These are phyloP conservation scores for Endomychus coccineus DNA, from an alignment of 2,888 invertebrate species.

Conservation along the genomic window DNA sequence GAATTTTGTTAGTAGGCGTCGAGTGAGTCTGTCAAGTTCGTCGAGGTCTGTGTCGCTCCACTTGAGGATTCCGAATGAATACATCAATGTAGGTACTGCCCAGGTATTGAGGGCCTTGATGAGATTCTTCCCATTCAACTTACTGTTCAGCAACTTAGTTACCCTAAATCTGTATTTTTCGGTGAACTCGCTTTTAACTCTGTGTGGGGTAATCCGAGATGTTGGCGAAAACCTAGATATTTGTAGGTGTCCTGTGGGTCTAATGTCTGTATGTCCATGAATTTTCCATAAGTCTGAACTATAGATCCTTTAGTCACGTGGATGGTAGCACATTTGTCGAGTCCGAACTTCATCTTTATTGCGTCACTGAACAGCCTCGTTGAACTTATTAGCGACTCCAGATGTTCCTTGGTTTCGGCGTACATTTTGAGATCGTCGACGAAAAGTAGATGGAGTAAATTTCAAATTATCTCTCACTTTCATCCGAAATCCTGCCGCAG, in stretches of 20 bases:
- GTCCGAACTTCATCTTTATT: conserved; percentile 9
- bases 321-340: conserved; percentile 10
- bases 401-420: conserved; percentile 3
- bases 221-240: conserved; percentile 13
- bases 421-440: conserved; percentile 20
- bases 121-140: conserved; percentile 12
- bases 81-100: conserved; percentile 14
- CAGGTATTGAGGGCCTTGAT: conserved; percentile 16
- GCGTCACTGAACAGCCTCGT: conserved; percentile 7
- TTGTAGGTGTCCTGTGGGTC: conserved; percentile 10
- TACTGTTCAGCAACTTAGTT: conserved; percentile 12
- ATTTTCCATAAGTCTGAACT: neutral
- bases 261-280: conserved; percentile 8
- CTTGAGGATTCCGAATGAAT: conserved; percentile 11
- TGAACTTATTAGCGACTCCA: conserved; percentile 15
- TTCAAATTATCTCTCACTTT: conserved; percentile 9
- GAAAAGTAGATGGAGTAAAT: conserved; percentile 19
- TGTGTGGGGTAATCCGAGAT: conserved; percentile 1
- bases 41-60: conserved; percentile 15
- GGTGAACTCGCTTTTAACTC: conserved; percentile 6
- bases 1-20: conserved; percentile 11
- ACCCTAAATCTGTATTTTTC: conserved; percentile 12
- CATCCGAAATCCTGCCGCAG: conserved; percentile 7
- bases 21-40: conserved; percentile 11
- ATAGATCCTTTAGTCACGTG: conserved; percentile 8